Conservation (phyloP, 2,797 vertebrate species). For the Otolemur crassicaudatus region DNA sequence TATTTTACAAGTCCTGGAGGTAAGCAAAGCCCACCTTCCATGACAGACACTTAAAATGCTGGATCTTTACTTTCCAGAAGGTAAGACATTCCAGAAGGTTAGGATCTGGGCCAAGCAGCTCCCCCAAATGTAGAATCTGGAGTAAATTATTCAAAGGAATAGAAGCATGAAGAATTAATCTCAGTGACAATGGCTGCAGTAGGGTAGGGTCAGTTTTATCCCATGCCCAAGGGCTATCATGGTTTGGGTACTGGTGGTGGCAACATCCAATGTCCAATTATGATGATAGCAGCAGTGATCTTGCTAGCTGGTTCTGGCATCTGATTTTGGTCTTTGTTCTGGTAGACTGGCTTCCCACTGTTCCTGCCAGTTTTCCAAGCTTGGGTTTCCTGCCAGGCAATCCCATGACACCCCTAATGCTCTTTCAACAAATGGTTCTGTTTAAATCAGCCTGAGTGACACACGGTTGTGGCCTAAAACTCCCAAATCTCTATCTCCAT, state of each 20-base stretch:
- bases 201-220: background rate
- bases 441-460: background rate
- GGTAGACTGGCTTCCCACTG: background rate
- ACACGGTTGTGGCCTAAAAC: background rate
- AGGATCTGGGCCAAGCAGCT: background rate
- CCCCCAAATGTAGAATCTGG: background rate
- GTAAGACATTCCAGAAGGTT: background rate
- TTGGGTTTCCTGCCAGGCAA: background rate
- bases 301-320: background rate
- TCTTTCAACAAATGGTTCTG: conserved; percentile 13
- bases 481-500: background rate
- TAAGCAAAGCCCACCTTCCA: background rate
- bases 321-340: background rate
- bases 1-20: conserved; percentile 8
- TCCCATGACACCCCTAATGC: background rate
- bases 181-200: background rate
- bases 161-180: background rate
- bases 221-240: background rate
- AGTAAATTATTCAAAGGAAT: background rate
- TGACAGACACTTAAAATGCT: background rate
- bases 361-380: background rate
- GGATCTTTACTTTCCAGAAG: background rate
- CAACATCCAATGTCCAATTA: background rate
- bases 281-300: background rate
- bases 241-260: background rate